Evolutionary conservation across 2,797 vertebrate genomes (phyloP).

Genomic region (Furcifer pardalis): DNA sequence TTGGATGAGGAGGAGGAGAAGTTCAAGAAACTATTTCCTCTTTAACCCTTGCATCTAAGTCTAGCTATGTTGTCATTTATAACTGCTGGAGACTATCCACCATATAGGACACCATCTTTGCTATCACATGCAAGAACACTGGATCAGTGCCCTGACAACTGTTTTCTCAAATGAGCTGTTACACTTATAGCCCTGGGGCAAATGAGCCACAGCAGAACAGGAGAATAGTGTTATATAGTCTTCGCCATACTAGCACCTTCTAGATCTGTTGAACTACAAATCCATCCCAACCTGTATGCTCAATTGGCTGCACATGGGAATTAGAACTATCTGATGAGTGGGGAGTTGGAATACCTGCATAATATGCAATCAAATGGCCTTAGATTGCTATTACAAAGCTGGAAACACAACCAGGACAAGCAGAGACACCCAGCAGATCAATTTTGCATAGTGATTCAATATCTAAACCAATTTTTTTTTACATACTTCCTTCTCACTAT

Average conservation of each 20-base stretch:
- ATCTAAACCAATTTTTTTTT: slow-evolving; percentile 3
- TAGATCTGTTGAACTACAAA: background rate
- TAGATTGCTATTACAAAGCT: background rate
- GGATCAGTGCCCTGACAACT: background rate
- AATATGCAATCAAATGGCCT: background rate
- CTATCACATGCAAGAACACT: background rate
- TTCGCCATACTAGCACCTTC: background rate
- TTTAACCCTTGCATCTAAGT: background rate
- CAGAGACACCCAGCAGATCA: background rate
- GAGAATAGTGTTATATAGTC: background rate
- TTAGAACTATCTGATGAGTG: background rate
- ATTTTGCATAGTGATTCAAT: background rate
- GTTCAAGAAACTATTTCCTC: background rate
- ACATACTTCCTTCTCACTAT: background rate
- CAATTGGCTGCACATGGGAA: background rate
- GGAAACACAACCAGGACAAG: background rate
- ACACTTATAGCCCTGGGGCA: background rate
- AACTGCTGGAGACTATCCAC: background rate
- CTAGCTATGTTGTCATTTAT: background rate
- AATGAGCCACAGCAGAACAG: background rate
- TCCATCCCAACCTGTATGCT: background rate
- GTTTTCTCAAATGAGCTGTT: background rate
- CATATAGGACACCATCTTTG: background rate
- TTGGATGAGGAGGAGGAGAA: no score
- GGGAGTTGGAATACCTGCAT: background rate